Conservation (phyloP, 1,140 invertebrate genomes). For the Drosophila saltans region DNA sequence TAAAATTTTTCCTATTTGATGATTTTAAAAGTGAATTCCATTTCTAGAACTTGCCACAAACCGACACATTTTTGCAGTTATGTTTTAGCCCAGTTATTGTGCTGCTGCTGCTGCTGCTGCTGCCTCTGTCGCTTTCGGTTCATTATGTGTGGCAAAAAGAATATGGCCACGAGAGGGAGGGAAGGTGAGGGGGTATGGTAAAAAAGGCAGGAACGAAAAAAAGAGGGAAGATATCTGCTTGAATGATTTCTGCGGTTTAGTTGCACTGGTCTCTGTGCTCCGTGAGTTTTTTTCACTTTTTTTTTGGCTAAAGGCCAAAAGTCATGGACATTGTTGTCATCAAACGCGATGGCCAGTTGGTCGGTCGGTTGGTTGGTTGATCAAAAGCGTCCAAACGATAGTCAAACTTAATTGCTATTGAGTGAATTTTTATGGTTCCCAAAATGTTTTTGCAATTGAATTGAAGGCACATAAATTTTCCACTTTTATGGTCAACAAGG, state of each 20-base stretch:
- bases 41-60: too few relatives aligned
- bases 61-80: constrained; percentile 20
- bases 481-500: constrained; percentile 15
- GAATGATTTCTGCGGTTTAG: constrained; percentile 56
- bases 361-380: constrained; percentile 31
- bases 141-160: constrained; percentile 20
- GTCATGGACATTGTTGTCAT: constrained; percentile 63
- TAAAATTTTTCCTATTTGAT: too few relatives aligned
- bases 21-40: too few relatives aligned
- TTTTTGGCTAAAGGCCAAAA: constrained; percentile 57
- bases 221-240: constrained; percentile 40
- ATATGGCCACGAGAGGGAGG: background rate
- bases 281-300: constrained; percentile 27
- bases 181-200: too few relatives aligned
- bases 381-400: constrained; percentile 49
- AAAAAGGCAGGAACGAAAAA: background rate
- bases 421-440: constrained; percentile 71
- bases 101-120: constrained; percentile 21
- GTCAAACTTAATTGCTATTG: constrained; percentile 68
- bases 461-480: constrained; percentile 69
- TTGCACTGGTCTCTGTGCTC: constrained; percentile 39
- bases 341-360: constrained; percentile 28
- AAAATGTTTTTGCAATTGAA: constrained; percentile 68
- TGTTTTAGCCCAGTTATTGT: constrained; percentile 44
- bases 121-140: constrained; percentile 57